These are phyloP conservation scores for Stramonita haemastoma DNA, from an alignment of 2,888 invertebrate genomes.

Conservation along the genomic window DNA sequence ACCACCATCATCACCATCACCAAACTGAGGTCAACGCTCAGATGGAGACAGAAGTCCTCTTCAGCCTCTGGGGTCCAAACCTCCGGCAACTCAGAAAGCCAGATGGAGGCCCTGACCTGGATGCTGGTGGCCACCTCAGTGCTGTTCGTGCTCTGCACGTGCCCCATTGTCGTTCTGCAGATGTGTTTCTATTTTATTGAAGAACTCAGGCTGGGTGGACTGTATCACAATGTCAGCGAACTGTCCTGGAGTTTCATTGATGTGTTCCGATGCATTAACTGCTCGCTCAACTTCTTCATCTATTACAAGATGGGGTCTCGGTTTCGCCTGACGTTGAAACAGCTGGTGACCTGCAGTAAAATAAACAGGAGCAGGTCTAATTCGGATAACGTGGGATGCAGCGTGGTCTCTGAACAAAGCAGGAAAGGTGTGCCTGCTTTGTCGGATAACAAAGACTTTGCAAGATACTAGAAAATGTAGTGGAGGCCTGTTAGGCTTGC, in stretches of 20 bases:
- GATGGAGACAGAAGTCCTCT: conserved; percentile 15
- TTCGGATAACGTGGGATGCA: no score
- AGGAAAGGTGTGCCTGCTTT: no score
- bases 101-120: neutral
- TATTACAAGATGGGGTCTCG: conserved; percentile 25
- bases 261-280: conserved; percentile 25
- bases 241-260: neutral
- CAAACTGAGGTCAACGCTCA: conserved; percentile 18
- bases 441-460: no score
- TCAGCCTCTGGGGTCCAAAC: neutral
- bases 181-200: conserved; percentile 2
- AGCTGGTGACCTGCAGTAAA: neutral
- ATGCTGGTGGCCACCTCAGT: neutral
- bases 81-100: neutral
- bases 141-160: neutral
- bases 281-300: conserved; percentile 33
- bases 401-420: no score
- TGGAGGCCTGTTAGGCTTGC: no score
- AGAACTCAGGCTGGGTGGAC: conserved; percentile 1
- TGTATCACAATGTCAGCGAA: neutral
- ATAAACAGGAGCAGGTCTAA: no score
- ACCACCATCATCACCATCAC: conserved; percentile 22
- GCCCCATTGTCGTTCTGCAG: neutral
- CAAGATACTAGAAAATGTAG: no score
- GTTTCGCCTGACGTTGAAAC: conserved; percentile 8